Base-by-base conservation (phyloP, 2,797 vertebrate genomes). In the Anguilla pacifica region DNA sequence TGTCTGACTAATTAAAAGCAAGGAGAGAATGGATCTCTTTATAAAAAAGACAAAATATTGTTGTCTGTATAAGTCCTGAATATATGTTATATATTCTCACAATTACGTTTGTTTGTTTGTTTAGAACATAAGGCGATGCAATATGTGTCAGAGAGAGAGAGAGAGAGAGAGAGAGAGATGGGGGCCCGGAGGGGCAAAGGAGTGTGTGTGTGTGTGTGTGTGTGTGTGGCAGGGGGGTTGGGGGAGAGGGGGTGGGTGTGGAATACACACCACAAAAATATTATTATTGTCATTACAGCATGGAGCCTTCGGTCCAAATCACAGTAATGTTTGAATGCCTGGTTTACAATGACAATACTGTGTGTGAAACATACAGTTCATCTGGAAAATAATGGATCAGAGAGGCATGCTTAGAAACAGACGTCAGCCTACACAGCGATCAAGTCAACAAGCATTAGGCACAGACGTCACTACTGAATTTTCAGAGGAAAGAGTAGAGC, bases 301-400 rank as follows among this genome's bases (percentile, higher is more conserved):
- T 49, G 6, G 87, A 91, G 88, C 91, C 87, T 85, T 85, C 91
- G 88, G 90, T 94, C 91, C 91, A 90, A 89, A 86, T 92, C 93
- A 0, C 92, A 89, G 92, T 92, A 93, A 91, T 86, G 87, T 93
- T 94, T 93, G 91, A 92, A 94, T 92, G 89, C 49, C 49, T 79
- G 82, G 88, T 84, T 87, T 90, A 91, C 90, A 92, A 91, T 93
- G 90, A 94, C 93, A 92, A 89, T 91, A 92, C 82, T 90, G 90
- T 94, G 95, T 95, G 93, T 94, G 91, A 91, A 90, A 90, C 89
- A 89, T 84, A 86, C 85, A 85, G n/a, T 83, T 67, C 39, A 55
- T 17, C 86, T 89, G 57, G 87, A 49, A 87, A 88, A 87, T 85
- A 87, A 59, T 28, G 74, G 46, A 79, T 74, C 70, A 64, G 84